Evolutionary conservation across 1,140 invertebrate species (phyloP), one percentile per base, ranked within the genome.

Genomic region (Pseudomyrmex dendroicus): DNA sequence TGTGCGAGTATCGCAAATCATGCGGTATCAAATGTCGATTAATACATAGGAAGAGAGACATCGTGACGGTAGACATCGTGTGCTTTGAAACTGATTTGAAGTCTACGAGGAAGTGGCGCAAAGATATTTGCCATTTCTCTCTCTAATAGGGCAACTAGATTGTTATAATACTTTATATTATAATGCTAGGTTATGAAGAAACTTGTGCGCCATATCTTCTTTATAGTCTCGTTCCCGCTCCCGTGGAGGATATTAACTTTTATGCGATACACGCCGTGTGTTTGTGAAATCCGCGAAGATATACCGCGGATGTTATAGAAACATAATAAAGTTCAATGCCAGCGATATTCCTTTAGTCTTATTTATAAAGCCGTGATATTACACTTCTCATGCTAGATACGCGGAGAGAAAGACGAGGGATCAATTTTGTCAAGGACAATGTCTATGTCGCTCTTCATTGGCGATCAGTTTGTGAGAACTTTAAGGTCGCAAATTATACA

Each of bases 401-500:
- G 20, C 54, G 17, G 1, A 44, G 62, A 57, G 15, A 46, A 67
- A 8, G 17, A 1, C 17, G 35, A 35, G 35, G 22, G 22, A 74
- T 77, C 62, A 67, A 77, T 77, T 67, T 67, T 57, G 17, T 46
- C 74, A 77, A 77, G 74, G 74, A 25, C 46, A 22, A 57, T 77
- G 50, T 10, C 62, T 66, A 76, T 76, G 50, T 77, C 46, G 13
- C 50, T 8, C 50, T 67, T 5, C 3, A 67, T 67, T 67, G 74
- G 2, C 25, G 25, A 57, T n/a, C 66, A 67, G 25, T 54, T 66
- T 46, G 48, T 13, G 5, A 44, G 12, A 52, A 48, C 8, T 63
- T 13, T 13, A 48, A 46, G 59, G 5, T 2, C 62, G n/a, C 50
- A 67, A 67, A 57, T 77, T 13, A 48, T 62, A 62, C 10, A 50